Evolutionary conservation across 2,797 vertebrate species (phyloP), one percentile per base, ranked within the genome.

Genomic region (Dendrocincla tyrannina): DNA sequence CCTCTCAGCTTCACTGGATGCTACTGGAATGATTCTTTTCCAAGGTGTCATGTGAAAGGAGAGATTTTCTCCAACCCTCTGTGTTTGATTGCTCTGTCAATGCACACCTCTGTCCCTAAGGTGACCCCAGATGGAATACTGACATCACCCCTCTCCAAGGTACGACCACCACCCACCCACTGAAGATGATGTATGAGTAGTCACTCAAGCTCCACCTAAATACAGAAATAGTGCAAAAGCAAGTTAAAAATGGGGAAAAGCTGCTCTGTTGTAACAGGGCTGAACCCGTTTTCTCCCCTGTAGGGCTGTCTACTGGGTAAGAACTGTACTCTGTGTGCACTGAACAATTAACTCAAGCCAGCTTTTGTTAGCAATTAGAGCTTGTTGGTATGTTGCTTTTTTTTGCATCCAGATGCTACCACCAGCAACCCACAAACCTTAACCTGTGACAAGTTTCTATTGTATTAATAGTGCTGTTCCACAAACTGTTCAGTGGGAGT

Each of bases 271-370:
- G 13, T 27, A 9, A 37, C 16, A 66, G 9, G 16, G 10, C 6
- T 24, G 52, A 52, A 30, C 13, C 4, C 22, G 11, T 9, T 13
- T 27, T 22, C 35, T 66, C 37, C 39, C 44, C 13, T 39, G 25
- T 2, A 46, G 24, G 24, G 30, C 17, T 33, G 46, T 30, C 28
- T 66, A 10, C 9, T 24, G 28, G 18, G 5, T 59, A 39, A 73
- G n/a, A 59, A 22, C 0, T 18, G 13, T 7, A 15, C 17, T 39
- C 1, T 2, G 17, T 25, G 25, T 50, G 49, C 35, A 27, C 58
- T 25, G n/a, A 73, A 25, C 25, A 6, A 49, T 35, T 13, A 74
- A 53, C 22, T 68, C 14, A 17, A 81, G 77, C 7, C 25, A 60
- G 39, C 8, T 55, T 7, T 13, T 35, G 20, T 1, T 7, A 68